Base-by-base conservation (phyloP, 2,113 vertebrate genomes). In the Natator depressus region DNA sequence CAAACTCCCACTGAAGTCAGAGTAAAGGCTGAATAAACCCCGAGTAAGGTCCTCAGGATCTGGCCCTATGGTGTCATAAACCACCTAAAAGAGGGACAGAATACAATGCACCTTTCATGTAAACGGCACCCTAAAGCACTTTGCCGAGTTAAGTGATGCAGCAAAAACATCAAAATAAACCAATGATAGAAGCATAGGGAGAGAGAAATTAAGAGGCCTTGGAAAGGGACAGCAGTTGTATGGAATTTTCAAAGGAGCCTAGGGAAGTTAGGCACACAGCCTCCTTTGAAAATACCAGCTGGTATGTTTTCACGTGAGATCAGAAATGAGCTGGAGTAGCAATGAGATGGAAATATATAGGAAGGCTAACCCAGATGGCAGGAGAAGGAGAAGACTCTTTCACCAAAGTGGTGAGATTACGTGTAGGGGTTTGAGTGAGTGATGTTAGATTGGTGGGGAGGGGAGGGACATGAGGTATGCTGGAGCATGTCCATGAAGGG, bases 391-490 rank as follows among this genome's bases (percentile, higher is more conserved):
- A 81, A 38, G 6, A 9, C n/a, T n/a, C 25, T 2, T 24, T 49
- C 29, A 12, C 38, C 76, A 2, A 38, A 84, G 2, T 80, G 82
- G 50, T 54, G 20, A 62, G 25, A 79, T 35, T 88, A 69, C 85
- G 69, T 11, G 11, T 35, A 84, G 16, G 10, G 24, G 51, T 85
- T 54, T 49, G 46, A 27, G n/a, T 69, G 62, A 22, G 8, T 35
- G 69, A 10, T 1, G 29, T 27, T 75, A 31, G 25, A 47, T 29
- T 65, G 13, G 81, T 86, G 25, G 59, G 89, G 85, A 80, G 85
- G 19, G 9, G 27, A 25, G 12, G 8, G 72, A 27, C 0, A 3
- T 16, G 38, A 62, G 4, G 17, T 35, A 14, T 0, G 2, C 54
- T 84, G 46, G 85, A 80, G 5, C 54, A 13, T 59, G 8, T 51